Base-by-base conservation (phyloP, 2,888 invertebrate genomes). In the Ennomos fuscantarius region DNA sequence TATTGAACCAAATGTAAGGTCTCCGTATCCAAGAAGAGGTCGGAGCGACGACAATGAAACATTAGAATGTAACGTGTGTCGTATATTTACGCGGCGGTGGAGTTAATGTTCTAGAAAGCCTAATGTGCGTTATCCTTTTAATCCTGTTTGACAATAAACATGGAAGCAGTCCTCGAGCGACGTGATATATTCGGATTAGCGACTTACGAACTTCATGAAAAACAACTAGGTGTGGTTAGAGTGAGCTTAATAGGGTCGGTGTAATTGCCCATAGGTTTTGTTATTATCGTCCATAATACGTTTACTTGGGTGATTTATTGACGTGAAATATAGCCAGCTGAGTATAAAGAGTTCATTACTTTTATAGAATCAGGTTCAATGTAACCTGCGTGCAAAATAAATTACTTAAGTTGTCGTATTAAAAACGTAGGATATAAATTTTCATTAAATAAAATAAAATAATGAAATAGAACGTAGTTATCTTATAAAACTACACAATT, bases 121-220 rank as follows among this genome's bases (percentile, higher is more conserved):
- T 81, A 79, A 84, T 83, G 76, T 76, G 75, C 69, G 74, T 78
- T 78, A 82, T 80, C 80, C 81, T 79, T 78, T 79, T 81, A 83
- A 85, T 84, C 84, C 81, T 73, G 72, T 80, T 78, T 76, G 79
- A 81, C 76, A 84, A 84, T 86, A 82, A 84, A 84, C 82, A 79
- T 73, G 75, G 72, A 62, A 74, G 68, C 72, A 66, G 70, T 64
- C 70, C 73, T 70, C 65, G 49, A 68, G 71, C 63, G 58, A 71
- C 69, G 74, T 72, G 73, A 78, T 78, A 75, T 73, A 74, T 69
- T 61, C 59, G 74, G 81, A 81, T 84, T 82, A 81, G 65, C 65
- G 72, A 72, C 74, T 76, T 77, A 70, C 69, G 68, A 76, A 78
- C 70, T 76, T 78, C 65, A 71, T 71, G 69, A 76, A 74, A 73